Percentiles rank a stretch among this genome's conserved stretches.
phyloP scores from a whole-genome alignment of 1,140 invertebrate species.

The Brachionus sp. region DNA sequence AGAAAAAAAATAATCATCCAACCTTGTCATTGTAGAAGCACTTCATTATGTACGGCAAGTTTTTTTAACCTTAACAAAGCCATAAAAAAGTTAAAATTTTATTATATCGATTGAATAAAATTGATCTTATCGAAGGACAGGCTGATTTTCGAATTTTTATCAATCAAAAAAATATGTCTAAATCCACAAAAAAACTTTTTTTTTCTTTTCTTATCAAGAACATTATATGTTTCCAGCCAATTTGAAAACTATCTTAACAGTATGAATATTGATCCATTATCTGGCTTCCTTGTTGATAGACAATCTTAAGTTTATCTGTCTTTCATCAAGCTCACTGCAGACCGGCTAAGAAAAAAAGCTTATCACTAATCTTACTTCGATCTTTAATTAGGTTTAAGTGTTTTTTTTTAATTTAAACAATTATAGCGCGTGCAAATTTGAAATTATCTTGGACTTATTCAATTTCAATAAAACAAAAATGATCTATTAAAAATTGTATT shows the following conservation, averaged over 20 bases:
- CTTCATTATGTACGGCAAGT: neutral
- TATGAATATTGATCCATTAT: constrained; percentile 24
- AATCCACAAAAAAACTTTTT: neutral
- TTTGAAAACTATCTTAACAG: constrained; percentile 25
- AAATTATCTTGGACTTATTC: neutral
- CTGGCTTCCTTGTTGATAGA: neutral
- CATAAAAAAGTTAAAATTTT: neutral
- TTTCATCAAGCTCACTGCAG: neutral
- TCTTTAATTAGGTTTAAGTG: neutral
- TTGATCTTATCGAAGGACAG: neutral
- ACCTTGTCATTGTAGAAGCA: neutral
- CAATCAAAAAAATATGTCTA: neutral
- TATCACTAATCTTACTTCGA: neutral
- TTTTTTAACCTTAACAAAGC: neutral
- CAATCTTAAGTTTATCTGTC: neutral
- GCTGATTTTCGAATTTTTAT: neutral
- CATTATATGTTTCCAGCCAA: constrained; percentile 22
- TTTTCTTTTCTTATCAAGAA: neutral
- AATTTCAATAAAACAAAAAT: neutral
- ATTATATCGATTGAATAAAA: neutral
- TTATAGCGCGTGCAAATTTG: neutral
- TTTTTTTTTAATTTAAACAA: neutral
- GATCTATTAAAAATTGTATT: neutral
- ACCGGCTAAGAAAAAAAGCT: constrained; percentile 7
- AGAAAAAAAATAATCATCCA: neutral